These are phyloP conservation scores for Drosophila lini DNA, from an alignment of 1,140 invertebrate genomes.

Conservation along the genomic window DNA sequence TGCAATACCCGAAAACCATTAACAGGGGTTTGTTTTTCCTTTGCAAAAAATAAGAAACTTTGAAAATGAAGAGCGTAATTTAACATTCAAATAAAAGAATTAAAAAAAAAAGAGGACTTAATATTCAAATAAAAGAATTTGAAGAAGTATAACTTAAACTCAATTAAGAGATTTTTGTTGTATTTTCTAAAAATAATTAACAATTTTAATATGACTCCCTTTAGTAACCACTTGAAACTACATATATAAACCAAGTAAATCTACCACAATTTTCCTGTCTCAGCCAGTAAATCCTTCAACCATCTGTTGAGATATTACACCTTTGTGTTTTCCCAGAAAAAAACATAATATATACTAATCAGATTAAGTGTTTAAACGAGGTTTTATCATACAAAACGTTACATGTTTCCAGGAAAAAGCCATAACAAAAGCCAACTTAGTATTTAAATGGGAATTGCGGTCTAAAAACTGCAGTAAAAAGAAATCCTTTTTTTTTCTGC, in stretches of 20 bases:
- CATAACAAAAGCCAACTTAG: neutral
- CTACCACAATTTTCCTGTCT: neutral
- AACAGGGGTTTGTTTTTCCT: neutral
- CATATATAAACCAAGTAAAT: neutral
- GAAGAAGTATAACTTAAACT: neutral
- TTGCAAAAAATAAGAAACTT: neutral
- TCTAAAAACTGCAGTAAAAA: neutral
- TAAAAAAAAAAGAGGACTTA: neutral
- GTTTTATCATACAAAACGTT: neutral
- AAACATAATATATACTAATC: neutral
- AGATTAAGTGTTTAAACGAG: neutral
- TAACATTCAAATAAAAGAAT: neutral
- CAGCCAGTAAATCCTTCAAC: neutral
- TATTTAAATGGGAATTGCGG: neutral
- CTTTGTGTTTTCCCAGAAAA: neutral
- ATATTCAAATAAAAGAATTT: neutral
- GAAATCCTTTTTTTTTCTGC: neutral
- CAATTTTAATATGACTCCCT: fast-evolving
- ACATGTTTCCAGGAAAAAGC: conserved; percentile 10
- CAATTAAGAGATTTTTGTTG: neutral
- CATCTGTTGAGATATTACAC: neutral
- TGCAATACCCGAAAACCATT: neutral
- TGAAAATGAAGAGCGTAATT: neutral
- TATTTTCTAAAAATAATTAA: neutral
- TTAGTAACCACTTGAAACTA: neutral